These are phyloP conservation scores for Eremobia ochroleuca DNA, from an alignment of 2,888 invertebrate species.

Conservation along the genomic window DNA sequence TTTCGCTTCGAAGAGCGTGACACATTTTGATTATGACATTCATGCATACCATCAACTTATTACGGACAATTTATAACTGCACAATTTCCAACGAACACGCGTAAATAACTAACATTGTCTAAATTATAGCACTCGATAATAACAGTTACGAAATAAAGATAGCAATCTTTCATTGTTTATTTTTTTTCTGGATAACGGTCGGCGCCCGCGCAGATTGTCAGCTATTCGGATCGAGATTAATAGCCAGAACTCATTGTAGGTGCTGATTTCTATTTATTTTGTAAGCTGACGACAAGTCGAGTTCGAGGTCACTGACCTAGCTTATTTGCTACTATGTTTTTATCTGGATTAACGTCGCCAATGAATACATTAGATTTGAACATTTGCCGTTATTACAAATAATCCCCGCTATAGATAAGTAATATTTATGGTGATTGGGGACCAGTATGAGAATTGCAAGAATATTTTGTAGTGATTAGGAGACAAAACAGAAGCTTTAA, in stretches of 20 bases:
- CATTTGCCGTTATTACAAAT: conserved; percentile 20
- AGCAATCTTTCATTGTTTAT: conserved; percentile 56
- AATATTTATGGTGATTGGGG: conserved; percentile 15
- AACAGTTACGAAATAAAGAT: conserved; percentile 50
- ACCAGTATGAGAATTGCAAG: conserved; percentile 7
- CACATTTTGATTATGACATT: conserved; percentile 52
- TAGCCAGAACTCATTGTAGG: conserved; percentile 63
- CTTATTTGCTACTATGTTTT: conserved; percentile 27
- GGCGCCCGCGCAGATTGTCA: conserved; percentile 68
- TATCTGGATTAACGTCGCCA: conserved; percentile 16
- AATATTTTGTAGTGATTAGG: background rate
- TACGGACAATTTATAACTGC: conserved; percentile 37
- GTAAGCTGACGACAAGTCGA: conserved; percentile 55
- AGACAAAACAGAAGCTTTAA: background rate
- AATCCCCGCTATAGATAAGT: background rate
- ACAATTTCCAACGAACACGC: conserved; percentile 40
- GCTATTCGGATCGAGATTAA: conserved; percentile 69
- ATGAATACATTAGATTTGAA: conserved; percentile 24
- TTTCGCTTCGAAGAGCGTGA: conserved; percentile 58
- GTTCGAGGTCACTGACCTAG: conserved; percentile 65
- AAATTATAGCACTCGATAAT: conserved; percentile 39
- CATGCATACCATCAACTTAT: conserved; percentile 26
- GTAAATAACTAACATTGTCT: conserved; percentile 33
- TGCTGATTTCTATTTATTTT: conserved; percentile 72
- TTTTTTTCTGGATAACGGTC: conserved; percentile 72